phyloP scores from a whole-genome alignment of 2,113 vertebrate genomes.

The Clupea harengus region DNA sequence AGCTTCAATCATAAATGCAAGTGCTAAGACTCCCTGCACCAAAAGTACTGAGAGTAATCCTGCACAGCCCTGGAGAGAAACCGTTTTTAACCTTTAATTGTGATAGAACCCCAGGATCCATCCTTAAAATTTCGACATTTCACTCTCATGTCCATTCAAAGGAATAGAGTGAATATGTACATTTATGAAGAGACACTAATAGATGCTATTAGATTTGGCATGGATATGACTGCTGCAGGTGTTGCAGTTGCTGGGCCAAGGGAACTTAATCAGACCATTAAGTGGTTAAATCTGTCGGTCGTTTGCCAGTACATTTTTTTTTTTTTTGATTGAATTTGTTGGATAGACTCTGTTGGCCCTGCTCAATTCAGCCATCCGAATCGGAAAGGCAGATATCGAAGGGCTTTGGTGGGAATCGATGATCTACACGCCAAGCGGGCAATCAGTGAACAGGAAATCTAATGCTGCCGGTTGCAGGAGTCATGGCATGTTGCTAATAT shows the following conservation, averaged over 20 bases:
- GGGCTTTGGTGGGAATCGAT: slow-evolving; percentile 29
- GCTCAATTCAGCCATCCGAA: background rate
- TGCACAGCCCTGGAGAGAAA: background rate
- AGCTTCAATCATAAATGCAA: slow-evolving; percentile 19
- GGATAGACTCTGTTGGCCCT: background rate
- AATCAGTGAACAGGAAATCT: slow-evolving; percentile 14
- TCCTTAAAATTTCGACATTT: background rate
- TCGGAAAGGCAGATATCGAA: slow-evolving; percentile 22
- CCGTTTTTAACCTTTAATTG: background rate
- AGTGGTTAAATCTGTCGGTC: background rate
- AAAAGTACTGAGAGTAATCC: slow-evolving; percentile 7
- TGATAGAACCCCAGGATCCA: background rate
- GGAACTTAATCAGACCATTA: background rate
- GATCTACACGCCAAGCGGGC: slow-evolving; percentile 20
- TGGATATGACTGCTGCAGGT: background rate
- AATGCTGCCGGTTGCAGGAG: background rate
- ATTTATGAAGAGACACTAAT: background rate
- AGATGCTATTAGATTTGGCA: background rate
- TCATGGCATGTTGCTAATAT: slow-evolving; percentile 17
- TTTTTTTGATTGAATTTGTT: background rate
- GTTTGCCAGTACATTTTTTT: background rate
- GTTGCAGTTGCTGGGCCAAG: background rate
- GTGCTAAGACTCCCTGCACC: background rate
- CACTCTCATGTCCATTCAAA: background rate
- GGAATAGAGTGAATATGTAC: background rate